phyloP scores from a whole-genome alignment of 2,888 invertebrate species.

The Penaeus monodon region DNA sequence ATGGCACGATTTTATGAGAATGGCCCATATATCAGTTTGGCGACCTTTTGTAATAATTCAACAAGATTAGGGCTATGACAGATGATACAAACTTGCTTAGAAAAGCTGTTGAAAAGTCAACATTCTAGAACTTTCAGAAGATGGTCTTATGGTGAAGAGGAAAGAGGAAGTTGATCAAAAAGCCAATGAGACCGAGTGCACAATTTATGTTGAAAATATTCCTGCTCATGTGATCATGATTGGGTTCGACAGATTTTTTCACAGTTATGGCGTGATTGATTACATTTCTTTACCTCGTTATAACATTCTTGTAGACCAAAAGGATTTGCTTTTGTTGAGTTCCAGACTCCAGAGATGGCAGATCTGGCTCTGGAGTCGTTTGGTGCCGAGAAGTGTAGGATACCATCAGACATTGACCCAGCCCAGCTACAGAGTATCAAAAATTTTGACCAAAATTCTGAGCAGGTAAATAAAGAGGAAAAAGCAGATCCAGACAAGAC shows the following conservation, averaged over 20 bases:
- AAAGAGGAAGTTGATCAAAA: constrained; percentile 25
- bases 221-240: constrained; percentile 77
- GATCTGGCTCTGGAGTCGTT: constrained; percentile 80
- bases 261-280: constrained; percentile 83
- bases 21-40: constrained; percentile 74
- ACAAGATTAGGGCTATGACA: constrained; percentile 82
- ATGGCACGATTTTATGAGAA: constrained; percentile 79
- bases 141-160: constrained; percentile 50
- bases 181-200: constrained; percentile 75
- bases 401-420: constrained; percentile 31
- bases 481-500: constrained; percentile 19
- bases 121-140: constrained; percentile 59
- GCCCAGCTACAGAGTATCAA: constrained; percentile 49
- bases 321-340: constrained; percentile 93
- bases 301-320: constrained; percentile 82
- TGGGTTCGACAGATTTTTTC: constrained; percentile 85
- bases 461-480: constrained; percentile 18
- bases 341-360: constrained; percentile 79
- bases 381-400: constrained; percentile 70
- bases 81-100: constrained; percentile 79
- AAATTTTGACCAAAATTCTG: constrained; percentile 8
- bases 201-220: constrained; percentile 79
- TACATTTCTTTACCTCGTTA: constrained; percentile 92
- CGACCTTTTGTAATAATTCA: constrained; percentile 76
- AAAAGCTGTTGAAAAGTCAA: constrained; percentile 78